Evolutionary conservation across 2,113 vertebrate species (phyloP).

Genomic region (Vidua macroura): DNA sequence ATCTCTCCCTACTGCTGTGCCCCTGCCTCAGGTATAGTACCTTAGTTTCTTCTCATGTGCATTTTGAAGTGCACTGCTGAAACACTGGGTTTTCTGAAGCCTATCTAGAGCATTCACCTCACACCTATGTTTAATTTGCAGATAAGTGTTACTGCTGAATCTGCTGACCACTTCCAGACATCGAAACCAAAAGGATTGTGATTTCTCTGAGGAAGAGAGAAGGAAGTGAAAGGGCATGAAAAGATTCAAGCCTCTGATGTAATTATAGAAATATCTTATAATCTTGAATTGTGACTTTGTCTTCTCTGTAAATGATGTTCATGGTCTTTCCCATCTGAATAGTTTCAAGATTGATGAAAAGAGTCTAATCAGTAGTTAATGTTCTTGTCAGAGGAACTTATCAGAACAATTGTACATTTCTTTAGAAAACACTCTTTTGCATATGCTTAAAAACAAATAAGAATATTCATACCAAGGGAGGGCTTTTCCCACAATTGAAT

Average conservation of each 20-base stretch:
- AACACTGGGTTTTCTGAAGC: neutral
- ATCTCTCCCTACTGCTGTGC: neutral
- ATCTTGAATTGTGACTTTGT: neutral
- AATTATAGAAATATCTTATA: neutral
- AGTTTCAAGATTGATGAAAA: neutral
- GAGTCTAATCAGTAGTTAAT: neutral
- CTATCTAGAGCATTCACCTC: neutral
- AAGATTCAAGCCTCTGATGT: neutral
- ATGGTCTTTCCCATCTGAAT: neutral
- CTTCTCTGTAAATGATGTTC: neutral
- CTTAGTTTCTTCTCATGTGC: neutral
- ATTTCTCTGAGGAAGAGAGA: neutral
- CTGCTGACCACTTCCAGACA: neutral
- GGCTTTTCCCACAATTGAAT: neutral
- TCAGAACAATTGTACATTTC: neutral
- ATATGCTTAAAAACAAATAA: neutral
- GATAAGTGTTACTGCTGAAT: neutral
- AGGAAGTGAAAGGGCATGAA: neutral
- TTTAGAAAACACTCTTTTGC: neutral
- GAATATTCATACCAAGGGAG: neutral
- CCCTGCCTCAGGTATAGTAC: neutral
- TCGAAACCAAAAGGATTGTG: neutral
- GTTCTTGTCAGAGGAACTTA: neutral
- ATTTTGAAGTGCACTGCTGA: neutral
- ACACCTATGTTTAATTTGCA: neutral